These are phyloP conservation scores for Actias luna DNA, from an alignment of 2,888 invertebrate species.

Conservation along the genomic window DNA sequence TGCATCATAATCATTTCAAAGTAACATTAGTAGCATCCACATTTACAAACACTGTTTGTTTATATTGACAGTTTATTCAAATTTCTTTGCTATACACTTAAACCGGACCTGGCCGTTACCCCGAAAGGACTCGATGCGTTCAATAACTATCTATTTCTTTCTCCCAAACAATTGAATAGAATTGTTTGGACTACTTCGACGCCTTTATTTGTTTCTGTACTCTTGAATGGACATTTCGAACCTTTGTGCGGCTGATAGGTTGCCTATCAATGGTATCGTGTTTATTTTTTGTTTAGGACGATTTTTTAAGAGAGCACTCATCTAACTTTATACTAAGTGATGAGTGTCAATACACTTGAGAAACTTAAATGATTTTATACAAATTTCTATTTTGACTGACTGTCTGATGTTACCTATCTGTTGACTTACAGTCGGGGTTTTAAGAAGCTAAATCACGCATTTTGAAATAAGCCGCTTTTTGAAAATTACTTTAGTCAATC, in stretches of 20 bases:
- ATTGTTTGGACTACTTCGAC: constrained; percentile 11
- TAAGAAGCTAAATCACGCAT: no score
- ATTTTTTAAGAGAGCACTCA: neutral
- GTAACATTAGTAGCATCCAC: no score
- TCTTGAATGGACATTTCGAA: constrained; percentile 5
- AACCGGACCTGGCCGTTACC: constrained; percentile 7
- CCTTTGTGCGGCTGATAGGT: neutral
- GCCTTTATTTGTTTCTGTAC: constrained; percentile 13
- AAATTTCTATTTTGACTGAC: no score
- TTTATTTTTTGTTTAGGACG: neutral
- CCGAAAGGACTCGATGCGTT: constrained; percentile 14
- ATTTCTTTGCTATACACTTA: neutral
- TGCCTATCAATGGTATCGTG: constrained; percentile 5
- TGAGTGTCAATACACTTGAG: no score
- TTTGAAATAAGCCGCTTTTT: no score
- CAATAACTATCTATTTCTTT: constrained; percentile 16
- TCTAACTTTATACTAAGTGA: neutral
- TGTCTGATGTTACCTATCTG: no score
- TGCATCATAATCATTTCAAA: no score
- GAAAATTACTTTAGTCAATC: no score
- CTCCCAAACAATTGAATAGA: constrained; percentile 17
- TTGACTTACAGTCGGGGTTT: no score
- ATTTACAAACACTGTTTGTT: neutral
- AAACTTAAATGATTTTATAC: no score
- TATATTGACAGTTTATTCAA: neutral